Percentiles rank a stretch among this genome's conserved stretches.
phyloP scores from a whole-genome alignment of 2,797 vertebrate genomes.

The Myotis planiceps region DNA sequence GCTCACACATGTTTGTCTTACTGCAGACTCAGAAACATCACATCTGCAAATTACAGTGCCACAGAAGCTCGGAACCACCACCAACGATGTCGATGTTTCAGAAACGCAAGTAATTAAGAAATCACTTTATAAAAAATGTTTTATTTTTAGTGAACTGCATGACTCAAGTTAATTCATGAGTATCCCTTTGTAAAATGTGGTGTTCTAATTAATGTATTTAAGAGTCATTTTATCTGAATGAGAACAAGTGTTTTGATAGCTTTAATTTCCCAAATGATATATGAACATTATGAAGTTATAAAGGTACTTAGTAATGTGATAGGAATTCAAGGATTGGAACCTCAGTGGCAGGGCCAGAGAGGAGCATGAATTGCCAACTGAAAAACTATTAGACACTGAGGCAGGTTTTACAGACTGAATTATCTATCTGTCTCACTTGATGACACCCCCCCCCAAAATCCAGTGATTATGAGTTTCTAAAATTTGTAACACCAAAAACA shows the following conservation, averaged over 20 bases:
- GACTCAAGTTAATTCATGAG: neutral
- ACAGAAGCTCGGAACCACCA: neutral
- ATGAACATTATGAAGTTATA: neutral
- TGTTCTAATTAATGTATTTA: neutral
- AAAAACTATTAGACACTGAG: neutral
- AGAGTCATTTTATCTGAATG: neutral
- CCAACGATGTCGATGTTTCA: neutral
- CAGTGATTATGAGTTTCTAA: neutral
- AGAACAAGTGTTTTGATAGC: neutral
- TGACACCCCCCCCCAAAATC: neutral
- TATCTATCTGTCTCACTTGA: neutral
- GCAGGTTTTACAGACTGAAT: neutral
- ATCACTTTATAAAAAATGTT: neutral
- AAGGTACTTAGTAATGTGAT: neutral
- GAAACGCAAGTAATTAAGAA: constrained; percentile 30
- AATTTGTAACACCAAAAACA: neutral
- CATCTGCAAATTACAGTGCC: constrained; percentile 45
- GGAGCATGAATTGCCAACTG: neutral
- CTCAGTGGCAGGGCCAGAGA: neutral
- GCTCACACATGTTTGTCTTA: neutral
- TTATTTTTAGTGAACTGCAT: neutral
- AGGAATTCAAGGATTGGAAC: neutral
- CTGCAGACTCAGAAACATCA: neutral
- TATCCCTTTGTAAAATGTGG: neutral
- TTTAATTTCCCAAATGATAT: neutral